Evolutionary conservation across 2,888 invertebrate genomes (phyloP), one percentile per base, ranked within the genome.

Genomic region (Thyatira batis): DNA sequence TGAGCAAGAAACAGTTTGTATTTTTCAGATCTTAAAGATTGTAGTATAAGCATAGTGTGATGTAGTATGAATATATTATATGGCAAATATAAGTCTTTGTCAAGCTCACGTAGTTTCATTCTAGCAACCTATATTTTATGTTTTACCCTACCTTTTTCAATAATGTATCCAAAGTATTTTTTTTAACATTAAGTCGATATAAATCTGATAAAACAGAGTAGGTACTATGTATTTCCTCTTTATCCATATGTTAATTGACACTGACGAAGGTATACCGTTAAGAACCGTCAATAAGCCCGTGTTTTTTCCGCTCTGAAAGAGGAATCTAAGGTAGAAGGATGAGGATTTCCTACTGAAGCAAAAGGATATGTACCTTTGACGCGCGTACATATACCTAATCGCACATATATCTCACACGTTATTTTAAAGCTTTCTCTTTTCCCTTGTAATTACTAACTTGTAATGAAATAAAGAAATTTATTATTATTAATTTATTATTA

Each of bases 161-260:
- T n/a, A n/a, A 3, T n/a, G n/a, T 11, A 30, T 11, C n/a, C 4
- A 25, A 13, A 25, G 6, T 3, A 25, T 13, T 9, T 27, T 9
- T 27, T 13, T 11, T 10, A 45, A 20, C 10, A 20, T 13, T 9
- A 1, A 0, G 1, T 27, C 20, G 17, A 48, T 48, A 27, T 10
- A 48, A 48, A 48, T 27, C 20, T 20, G 8, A 20, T 27, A 48
- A 27, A 20, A 20, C n/a, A n/a, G n/a, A n/a, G n/a, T n/a, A n/a
- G n/a, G 25, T 48, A 20, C 44, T 20, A 27, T 17, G 27, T 27
- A 27, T 48, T 48, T 28, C 17, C 23, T 44, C 20, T 39, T 44
- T 69, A 62, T 67, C 70, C 69, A 72, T 73, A 64, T 67, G 69
- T 73, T 87, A 87, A 87, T 87, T 87, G 88, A 88, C 88, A 85